phyloP scores from a whole-genome alignment of 2,797 vertebrate genomes.

The Coregonus sp. region DNA sequence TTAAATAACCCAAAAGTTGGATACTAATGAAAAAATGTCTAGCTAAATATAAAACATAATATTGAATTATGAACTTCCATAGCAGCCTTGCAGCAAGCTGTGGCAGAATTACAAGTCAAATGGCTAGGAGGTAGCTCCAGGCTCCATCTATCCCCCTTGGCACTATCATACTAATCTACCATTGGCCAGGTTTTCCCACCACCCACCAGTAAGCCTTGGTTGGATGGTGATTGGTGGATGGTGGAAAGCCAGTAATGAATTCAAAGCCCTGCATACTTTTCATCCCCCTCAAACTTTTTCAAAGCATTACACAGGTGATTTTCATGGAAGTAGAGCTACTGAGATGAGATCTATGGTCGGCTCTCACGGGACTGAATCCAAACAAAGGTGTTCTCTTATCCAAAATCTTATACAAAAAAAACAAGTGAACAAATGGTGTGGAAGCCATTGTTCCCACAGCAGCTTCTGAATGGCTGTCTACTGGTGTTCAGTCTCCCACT shows the following conservation, averaged over 20 bases:
- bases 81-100: conserved; percentile 33
- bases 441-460: not conserved
- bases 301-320: not conserved
- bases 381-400: not conserved
- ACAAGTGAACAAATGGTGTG: not conserved
- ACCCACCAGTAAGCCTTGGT: conserved; percentile 31
- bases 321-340: not conserved
- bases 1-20: conserved; percentile 20
- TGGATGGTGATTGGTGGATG: conserved; percentile 17
- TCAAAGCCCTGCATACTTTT: not conserved
- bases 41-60: conserved; percentile 26
- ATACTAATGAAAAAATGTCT: conserved; percentile 27
- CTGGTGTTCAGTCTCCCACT: conserved; percentile 25
- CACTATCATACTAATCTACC: conserved; percentile 7
- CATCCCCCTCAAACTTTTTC: not conserved
- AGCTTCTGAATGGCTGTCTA: conserved; percentile 2
- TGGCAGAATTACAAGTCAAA: conserved; percentile 38
- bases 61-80: conserved; percentile 48
- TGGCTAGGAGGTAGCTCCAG: conserved; percentile 49
- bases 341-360: not conserved
- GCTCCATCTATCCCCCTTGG: conserved; percentile 51
- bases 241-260: conserved; percentile 13
- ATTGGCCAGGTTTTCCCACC: conserved; percentile 37
- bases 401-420: conserved; percentile 19
- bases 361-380: not conserved